These are phyloP conservation scores for Herminia tarsipennalis DNA, from an alignment of 2,888 invertebrate species.

Conservation along the genomic window DNA sequence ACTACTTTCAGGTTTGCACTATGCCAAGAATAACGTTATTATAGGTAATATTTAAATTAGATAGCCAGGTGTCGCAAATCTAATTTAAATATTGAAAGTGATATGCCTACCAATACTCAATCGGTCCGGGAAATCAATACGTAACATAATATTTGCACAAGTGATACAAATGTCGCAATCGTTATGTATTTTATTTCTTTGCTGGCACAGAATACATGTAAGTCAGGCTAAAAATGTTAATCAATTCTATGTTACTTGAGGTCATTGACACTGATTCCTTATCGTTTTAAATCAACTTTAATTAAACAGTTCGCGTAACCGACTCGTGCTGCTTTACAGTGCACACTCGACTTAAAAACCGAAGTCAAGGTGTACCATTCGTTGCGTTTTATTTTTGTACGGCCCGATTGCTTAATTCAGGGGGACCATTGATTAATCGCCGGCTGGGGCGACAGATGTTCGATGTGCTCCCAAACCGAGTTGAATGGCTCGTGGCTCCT, in stretches of 20 bases:
- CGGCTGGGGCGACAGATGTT: constrained; percentile 80
- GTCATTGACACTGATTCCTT: constrained; percentile 26
- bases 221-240: too few species aligned
- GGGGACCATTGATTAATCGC: constrained; percentile 77
- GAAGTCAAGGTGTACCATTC: constrained; percentile 43
- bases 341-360: constrained; percentile 33
- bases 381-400: constrained; percentile 55
- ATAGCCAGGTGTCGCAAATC: too few species aligned
- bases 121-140: too few species aligned
- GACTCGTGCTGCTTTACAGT: constrained; percentile 15
- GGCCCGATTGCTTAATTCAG: constrained; percentile 56
- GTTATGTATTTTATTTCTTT: background rate
- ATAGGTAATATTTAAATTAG: too few species aligned
- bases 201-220: too few species aligned
- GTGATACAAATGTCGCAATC: too few species aligned
- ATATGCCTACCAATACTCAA: too few species aligned
- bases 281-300: constrained; percentile 26
- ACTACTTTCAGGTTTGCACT: too few species aligned
- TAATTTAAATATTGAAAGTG: too few species aligned
- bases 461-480: constrained; percentile 51
- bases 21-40: too few species aligned
- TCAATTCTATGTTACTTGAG: constrained; percentile 6
- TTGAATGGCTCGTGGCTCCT: constrained; percentile 73
- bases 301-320: constrained; percentile 18
- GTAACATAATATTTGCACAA: too few species aligned